Base-by-base conservation (phyloP, 2,113 vertebrate genomes). In the Protomyctophum bolini region DNA sequence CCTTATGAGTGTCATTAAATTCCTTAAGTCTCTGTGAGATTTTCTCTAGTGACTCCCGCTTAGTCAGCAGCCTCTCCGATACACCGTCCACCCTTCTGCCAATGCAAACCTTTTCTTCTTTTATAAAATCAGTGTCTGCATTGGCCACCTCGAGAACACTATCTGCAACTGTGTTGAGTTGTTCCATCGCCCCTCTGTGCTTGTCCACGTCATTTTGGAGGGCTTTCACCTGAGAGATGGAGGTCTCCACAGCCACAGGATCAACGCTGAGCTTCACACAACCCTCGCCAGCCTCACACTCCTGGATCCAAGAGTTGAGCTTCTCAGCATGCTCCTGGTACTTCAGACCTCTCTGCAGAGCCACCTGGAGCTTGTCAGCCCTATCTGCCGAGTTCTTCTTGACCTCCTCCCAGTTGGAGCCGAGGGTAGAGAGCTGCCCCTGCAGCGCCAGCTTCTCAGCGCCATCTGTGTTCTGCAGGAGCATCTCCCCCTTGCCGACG, bases 121-220 rank as follows among this genome's bases (percentile, higher is more conserved):
- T 88, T 71, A 99, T 48, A 2, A 76, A 49, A 10, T 96, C 94
- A 50, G 92, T 93, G 88, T 98, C 98, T 0, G 79, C 76, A 61
- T 96, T 91, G 82, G 94, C 94, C 58, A 93, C 93, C 66, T 86
- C 92, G 6, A 98, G 91, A 63, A 99, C 92, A 82, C 89, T 92
- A 11, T 94, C 93, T 12, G 96, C 94, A 52, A 93, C 92, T 0
- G 93, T 80, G 66, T 93, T 96, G 58, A 98, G 89, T 50, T 95
- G 90, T 72, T 97, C 97, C 66, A 97, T 87, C 89, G 94, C 88
- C 6, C 95, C 95, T 2, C 95, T 92, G 77, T 95, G 95, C 60
- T 97, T 98, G 87, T 99, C 96, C 46, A 97, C 88, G 66, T 98
- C 96, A 75, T 96, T 97, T 87, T 98, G 96, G 70, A 97, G 92